Evolutionary conservation across 2,888 invertebrate genomes (phyloP).

Genomic region (Dolomedes plantarius): DNA sequence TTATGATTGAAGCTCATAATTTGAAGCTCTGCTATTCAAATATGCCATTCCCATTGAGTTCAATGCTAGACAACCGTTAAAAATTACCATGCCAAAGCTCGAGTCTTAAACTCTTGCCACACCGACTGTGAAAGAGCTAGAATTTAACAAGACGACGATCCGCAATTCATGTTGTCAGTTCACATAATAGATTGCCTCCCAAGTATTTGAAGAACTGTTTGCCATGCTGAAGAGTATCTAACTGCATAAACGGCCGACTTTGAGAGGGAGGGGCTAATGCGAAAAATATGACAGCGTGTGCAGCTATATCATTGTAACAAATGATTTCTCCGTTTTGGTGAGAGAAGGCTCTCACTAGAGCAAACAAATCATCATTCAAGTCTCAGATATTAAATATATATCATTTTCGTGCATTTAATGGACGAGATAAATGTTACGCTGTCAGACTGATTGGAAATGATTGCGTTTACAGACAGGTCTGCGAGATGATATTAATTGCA

Average conservation of each 20-base stretch:
- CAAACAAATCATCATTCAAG: constrained; percentile 67
- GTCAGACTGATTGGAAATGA: constrained; percentile 61
- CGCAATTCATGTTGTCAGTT: background rate
- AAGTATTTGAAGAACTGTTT: background rate
- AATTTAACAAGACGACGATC: background rate
- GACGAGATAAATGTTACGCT: constrained; percentile 63
- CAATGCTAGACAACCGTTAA: no score
- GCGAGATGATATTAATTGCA: constrained; percentile 43
- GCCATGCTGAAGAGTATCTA: background rate
- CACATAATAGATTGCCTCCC: background rate
- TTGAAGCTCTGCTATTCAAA: no score
- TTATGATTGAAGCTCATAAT: no score
- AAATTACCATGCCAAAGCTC: no score
- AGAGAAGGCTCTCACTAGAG: constrained; percentile 38
- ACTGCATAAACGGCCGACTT: background rate
- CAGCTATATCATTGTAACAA: constrained; percentile 35
- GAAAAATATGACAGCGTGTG: background rate
- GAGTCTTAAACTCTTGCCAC: no score
- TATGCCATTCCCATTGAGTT: no score
- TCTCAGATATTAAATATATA: constrained; percentile 60
- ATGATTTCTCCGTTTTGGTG: constrained; percentile 29
- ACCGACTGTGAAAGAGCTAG: no score
- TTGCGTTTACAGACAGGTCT: constrained; percentile 47
- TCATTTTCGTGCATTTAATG: constrained; percentile 54
- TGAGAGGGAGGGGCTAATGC: background rate